Base-by-base conservation (phyloP, 2,113 vertebrate species). In the Toxotes jaculatrix region DNA sequence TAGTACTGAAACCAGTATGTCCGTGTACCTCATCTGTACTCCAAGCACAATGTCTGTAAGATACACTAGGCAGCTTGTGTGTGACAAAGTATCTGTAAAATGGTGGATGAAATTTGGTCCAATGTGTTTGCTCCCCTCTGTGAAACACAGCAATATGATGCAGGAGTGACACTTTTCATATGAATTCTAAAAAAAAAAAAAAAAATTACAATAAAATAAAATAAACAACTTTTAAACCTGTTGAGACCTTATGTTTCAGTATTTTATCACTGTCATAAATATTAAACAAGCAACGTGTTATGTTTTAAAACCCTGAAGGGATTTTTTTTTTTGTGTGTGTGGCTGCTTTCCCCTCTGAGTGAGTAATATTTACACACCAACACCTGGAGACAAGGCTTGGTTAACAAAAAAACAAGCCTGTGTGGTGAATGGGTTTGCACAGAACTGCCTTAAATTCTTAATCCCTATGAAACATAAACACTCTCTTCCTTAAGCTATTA, bases 171-270 rank as follows among this genome's bases (percentile, higher is more conserved):
- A 55, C 84, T 89, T 92, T 93, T 88, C 84, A 89, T 90, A 83
- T 86, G 76, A 88, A 89, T 82, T 47, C 19, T 84, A 70, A 87
- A 65, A 86, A 87, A 27, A 27, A 27, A 27, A 27, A 27, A 27
- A 27, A 27, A 27, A 27, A n/a, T n/a, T n/a, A n/a, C n/a, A n/a
- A n/a, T n/a, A n/a, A 1, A 27, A 27, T 27, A 74, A 90, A 92
- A 89, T 81, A 93, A 94, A 93, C 59, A 77, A 84, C 79, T 87
- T 91, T 91, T 76, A 68, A 82, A 87, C 85, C 67, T 81, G 64
- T 64, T 12, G 17, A 56, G 42, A 60, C 9, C 21, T 73, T 7
- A 4, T 56, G 38, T 84, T 43, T 56, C 40, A 36, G 47, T 42
- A 16, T 72, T 69, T 45, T 27, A 34, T 51, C 43, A 72, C 36